Conservation (phyloP, 2,113 vertebrate species). For the Meleagris gallopavo region DNA sequence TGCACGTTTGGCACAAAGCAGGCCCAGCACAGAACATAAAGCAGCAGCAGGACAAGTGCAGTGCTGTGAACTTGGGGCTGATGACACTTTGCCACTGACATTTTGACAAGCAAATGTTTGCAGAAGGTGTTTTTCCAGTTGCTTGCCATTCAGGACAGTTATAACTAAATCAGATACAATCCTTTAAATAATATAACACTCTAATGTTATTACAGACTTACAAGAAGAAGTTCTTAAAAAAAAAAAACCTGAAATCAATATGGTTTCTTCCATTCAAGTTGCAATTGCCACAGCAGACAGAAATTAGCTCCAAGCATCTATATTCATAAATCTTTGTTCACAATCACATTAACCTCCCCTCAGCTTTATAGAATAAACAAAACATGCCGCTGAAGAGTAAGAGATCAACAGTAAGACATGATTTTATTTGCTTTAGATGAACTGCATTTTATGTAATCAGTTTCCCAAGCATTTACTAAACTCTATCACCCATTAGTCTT, state of each 20-base stretch:
- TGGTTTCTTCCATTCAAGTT: background rate
- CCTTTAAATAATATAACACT: background rate
- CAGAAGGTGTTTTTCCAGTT: background rate
- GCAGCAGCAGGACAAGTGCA: background rate
- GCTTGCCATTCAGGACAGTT: background rate
- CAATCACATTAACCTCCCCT: background rate
- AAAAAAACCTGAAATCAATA: background rate
- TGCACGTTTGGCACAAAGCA: accelerated
- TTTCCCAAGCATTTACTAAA: background rate
- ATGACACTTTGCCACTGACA: background rate
- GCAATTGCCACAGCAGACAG: background rate
- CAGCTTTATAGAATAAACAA: background rate
- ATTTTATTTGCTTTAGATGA: conserved; percentile 5
- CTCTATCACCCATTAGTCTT: background rate
- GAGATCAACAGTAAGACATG: background rate
- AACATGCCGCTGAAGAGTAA: background rate
- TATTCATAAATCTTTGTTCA: conserved; percentile 25
- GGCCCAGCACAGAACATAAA: background rate
- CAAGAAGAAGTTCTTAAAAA: background rate
- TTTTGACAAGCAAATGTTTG: background rate
- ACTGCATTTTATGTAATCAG: background rate
- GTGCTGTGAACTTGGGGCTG: background rate
- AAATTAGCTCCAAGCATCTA: conserved; percentile 5
- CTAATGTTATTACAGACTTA: background rate
- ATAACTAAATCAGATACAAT: background rate